Conservation (phyloP, 2,113 vertebrate genomes). For the Sceloporus tristichus region DNA sequence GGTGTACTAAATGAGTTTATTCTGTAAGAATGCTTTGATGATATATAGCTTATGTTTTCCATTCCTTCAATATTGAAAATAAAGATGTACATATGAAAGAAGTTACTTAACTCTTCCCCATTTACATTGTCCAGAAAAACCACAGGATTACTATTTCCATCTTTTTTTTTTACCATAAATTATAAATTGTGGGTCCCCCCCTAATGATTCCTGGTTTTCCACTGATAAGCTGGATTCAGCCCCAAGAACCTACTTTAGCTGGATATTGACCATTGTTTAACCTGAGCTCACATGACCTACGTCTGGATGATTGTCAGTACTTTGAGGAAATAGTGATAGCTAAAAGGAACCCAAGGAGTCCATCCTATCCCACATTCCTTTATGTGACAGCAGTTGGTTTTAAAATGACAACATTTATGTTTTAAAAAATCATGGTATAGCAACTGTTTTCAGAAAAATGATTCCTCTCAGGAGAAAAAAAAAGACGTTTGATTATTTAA, state of each 20-base stretch:
- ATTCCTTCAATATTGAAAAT: neutral
- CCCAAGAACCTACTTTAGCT: neutral
- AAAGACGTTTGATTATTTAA: neutral
- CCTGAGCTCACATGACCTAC: neutral
- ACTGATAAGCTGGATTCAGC: neutral
- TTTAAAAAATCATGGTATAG: neutral
- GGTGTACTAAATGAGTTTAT: neutral
- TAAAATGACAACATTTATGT: neutral
- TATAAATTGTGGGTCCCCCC: no score
- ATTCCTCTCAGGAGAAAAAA: neutral
- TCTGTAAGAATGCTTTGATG: neutral
- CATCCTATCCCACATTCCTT: neutral
- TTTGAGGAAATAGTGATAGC: neutral
- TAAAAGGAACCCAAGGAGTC: slow-evolving; percentile 8
- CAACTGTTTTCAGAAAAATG: neutral
- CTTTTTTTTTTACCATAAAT: neutral
- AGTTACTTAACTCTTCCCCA: neutral
- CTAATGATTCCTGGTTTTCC: no score
- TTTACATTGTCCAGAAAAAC: neutral
- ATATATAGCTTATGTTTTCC: neutral
- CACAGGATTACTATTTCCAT: neutral
- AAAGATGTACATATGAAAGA: neutral
- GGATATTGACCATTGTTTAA: neutral
- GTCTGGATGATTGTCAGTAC: slow-evolving; percentile 18
- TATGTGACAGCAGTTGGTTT: neutral